These are phyloP conservation scores for Luscinia megarhynchos DNA, from an alignment of 2,797 vertebrate genomes.

Conservation along the genomic window DNA sequence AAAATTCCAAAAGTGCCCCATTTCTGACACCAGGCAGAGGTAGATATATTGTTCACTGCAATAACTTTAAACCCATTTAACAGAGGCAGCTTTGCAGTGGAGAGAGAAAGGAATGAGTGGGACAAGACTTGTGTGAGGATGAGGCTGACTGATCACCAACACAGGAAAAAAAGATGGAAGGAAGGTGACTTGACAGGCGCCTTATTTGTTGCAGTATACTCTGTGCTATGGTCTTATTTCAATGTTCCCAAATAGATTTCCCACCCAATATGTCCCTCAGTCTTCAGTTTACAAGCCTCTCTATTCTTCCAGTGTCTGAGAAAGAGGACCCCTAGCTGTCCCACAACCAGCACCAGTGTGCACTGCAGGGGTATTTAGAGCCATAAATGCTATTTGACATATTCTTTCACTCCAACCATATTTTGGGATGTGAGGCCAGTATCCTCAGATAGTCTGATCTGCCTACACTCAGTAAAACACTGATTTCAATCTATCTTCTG, in stretches of 20 bases:
- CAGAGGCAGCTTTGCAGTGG: background rate
- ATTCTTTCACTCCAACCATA: background rate
- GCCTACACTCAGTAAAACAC: background rate
- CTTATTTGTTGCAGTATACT: background rate
- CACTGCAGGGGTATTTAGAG: background rate
- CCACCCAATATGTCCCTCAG: background rate
- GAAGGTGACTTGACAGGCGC: background rate
- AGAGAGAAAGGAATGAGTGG: background rate
- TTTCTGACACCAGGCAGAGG: background rate
- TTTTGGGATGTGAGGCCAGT: background rate
- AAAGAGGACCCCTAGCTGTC: background rate
- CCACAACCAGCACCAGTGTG: background rate
- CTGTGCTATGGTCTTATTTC: background rate
- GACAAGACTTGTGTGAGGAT: background rate
- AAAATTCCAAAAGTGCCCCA: constrained; percentile 29
- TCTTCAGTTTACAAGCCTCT: background rate
- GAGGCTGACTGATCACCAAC: background rate
- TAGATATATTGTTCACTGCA: background rate
- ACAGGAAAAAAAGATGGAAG: background rate
- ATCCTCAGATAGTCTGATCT: background rate
- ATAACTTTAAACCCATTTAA: background rate
- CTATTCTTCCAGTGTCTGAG: background rate
- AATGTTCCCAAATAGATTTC: background rate
- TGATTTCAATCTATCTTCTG: background rate
- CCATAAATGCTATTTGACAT: background rate